These are phyloP conservation scores for Albula glossodonta DNA, from an alignment of 2,113 vertebrate species.

Conservation along the genomic window DNA sequence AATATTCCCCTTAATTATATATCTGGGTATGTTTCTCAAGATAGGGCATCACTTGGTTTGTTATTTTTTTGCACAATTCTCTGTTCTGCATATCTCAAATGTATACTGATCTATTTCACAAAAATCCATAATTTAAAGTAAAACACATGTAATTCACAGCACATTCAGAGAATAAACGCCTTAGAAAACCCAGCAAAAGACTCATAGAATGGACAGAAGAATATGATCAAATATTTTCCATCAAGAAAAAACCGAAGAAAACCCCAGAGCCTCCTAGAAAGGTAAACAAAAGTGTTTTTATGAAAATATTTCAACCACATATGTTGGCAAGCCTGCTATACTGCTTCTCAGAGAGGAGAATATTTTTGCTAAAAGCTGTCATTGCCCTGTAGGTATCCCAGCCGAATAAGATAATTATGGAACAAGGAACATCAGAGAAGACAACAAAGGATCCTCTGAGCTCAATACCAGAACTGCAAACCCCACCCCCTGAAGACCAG, in stretches of 20 bases:
- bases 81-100: too few relatives aligned
- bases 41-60: too few relatives aligned
- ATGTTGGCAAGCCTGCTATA: too few relatives aligned
- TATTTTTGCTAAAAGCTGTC: too few relatives aligned
- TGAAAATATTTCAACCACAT: not conserved
- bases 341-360: too few relatives aligned
- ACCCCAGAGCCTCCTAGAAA: conserved; percentile 75
- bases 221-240: conserved; percentile 87
- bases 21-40: too few relatives aligned
- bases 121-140: too few relatives aligned
- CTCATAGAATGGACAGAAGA: conserved; percentile 92
- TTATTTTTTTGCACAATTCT: too few relatives aligned
- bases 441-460: conserved; percentile 32
- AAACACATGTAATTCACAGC: conserved; percentile 28
- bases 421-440: conserved; percentile 36
- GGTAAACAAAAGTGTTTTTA: conserved; percentile 61
- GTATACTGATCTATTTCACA: too few relatives aligned
- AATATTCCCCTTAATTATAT: not conserved
- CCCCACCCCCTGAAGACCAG: conserved; percentile 65
- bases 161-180: conserved; percentile 84
- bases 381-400: conserved; percentile 43
- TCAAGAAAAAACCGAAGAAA: conserved; percentile 89
- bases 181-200: conserved; percentile 93
- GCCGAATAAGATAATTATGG: conserved; percentile 28
- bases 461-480: conserved; percentile 65